A percentile compares a stretch with the other conserved stretches of the same genome.
phyloP scores from a whole-genome alignment of 2,888 invertebrate genomes.

The Conistra vaccinii region DNA sequence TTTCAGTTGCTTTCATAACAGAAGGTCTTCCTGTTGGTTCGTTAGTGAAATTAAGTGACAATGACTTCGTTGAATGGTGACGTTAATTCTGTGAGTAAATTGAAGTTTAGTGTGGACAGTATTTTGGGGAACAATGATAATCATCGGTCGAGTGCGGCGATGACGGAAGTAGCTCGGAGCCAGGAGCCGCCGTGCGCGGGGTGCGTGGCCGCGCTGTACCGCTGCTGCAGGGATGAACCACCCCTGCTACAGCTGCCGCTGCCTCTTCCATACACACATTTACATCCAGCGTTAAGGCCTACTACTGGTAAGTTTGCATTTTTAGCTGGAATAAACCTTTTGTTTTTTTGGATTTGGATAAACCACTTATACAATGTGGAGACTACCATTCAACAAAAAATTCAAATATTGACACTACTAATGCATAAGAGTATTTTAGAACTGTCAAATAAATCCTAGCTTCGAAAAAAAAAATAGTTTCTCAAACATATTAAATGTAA shows the following conservation, averaged over 20 bases:
- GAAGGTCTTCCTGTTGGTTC: conserved; percentile 67
- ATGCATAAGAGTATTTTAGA: too few relatives aligned
- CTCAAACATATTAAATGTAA: too few relatives aligned
- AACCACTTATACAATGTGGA: too few relatives aligned
- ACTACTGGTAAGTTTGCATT: conserved; percentile 78
- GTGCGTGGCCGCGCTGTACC: conserved; percentile 92
- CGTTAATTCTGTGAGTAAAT: conserved; percentile 80
- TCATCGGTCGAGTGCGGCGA: conserved; percentile 54
- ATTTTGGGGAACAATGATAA: conserved; percentile 90
- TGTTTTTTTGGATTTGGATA: background rate
- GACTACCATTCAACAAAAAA: too few relatives aligned
- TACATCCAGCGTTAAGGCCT: conserved; percentile 87
- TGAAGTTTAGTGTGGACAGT: conserved; percentile 94
- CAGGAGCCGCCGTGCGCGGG: conserved; percentile 91
- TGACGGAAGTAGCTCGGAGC: conserved; percentile 72
- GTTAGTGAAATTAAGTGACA: conserved; percentile 71
- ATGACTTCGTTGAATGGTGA: conserved; percentile 86
- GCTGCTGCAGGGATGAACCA: conserved; percentile 91
- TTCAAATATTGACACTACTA: too few relatives aligned
- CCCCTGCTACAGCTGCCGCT: conserved; percentile 82
- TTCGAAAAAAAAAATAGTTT: too few relatives aligned
- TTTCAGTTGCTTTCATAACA: conserved; percentile 79
- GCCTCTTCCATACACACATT: conserved; percentile 83
- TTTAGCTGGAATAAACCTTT: background rate
- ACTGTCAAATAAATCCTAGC: too few relatives aligned